Base-by-base conservation (phyloP, 2,797 vertebrate species). In the Anas bahamensis region DNA sequence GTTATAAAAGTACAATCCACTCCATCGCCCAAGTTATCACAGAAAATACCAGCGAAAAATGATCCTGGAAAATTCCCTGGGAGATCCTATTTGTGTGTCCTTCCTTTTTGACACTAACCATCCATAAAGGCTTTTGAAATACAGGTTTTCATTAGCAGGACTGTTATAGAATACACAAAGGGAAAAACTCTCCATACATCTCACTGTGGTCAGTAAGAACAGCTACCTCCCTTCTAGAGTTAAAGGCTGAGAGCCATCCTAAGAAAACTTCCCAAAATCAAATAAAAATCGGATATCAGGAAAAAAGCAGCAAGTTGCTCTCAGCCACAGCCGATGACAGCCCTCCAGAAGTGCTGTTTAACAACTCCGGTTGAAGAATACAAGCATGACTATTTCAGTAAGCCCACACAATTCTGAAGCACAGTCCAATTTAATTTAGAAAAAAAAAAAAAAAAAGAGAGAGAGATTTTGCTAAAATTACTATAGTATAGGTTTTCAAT, bases 381-480 rank as follows among this genome's bases (percentile, higher is more conserved):
- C 35, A 84, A 85, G 75, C 93, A 89, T 65, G 84, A 70, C 88
- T 81, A 10, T 69, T 88, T 7, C 95, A 70, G 82, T 13, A 26
- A 81, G 82, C 94, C 93, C 92, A 93, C 93, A 94, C 86, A 83
- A 41, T 41, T 82, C 94, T 37, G 70, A 96, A 9, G 82, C 74
- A 63, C 59, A 4, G 52, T 26, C 76, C 92, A 7, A 70, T 95
- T 75, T 68, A 76, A 66, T 83, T 75, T 24, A 22, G 44, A 11
- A 18, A 29, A 12, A 13, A 28, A 55, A 13, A 28, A 55, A 64
- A 28, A 55, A 64, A 64, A 55, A 23, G 60, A 55, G 61, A 46
- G 11, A 66, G 65, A 42, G 72, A 61, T 91, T 92, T 86, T 73
- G 78, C 89, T 93, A 92, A 95, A 95, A 95, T 94, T 93, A 93